Conservation (phyloP, 2,113 vertebrate genomes). For the Sclerurus mexicanus region DNA sequence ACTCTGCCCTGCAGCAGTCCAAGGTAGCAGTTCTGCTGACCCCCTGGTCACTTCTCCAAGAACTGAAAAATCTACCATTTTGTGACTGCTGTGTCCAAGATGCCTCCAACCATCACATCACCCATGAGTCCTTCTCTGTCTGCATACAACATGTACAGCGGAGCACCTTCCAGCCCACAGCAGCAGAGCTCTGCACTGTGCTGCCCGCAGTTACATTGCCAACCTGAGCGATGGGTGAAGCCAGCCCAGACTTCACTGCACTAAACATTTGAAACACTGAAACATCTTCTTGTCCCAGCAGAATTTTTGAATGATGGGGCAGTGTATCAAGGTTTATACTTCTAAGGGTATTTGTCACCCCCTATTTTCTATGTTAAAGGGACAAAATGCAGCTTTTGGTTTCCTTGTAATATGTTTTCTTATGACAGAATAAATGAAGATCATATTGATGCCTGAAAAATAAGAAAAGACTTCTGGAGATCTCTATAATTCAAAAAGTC, state of each 20-base stretch:
- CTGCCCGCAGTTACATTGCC: not conserved
- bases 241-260: not conserved
- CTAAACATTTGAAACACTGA: not conserved
- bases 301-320: not conserved
- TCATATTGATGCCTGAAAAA: not conserved
- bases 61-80: not conserved
- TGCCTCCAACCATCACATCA: not conserved
- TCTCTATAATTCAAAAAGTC: not conserved
- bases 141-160: not conserved
- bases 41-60: not conserved
- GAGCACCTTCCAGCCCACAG: not conserved
- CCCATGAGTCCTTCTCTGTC: not conserved
- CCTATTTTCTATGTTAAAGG: not conserved
- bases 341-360: not conserved
- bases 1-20: not conserved
- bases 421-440: not conserved
- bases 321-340: not conserved
- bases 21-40: not conserved
- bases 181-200: accelerated
- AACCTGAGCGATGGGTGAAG: not conserved
- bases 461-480: not conserved
- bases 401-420: not conserved
- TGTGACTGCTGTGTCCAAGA: not conserved
- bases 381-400: not conserved
- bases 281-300: not conserved